Conservation (phyloP, 2,797 vertebrate species). For the Poeciliopsis gracilis region DNA sequence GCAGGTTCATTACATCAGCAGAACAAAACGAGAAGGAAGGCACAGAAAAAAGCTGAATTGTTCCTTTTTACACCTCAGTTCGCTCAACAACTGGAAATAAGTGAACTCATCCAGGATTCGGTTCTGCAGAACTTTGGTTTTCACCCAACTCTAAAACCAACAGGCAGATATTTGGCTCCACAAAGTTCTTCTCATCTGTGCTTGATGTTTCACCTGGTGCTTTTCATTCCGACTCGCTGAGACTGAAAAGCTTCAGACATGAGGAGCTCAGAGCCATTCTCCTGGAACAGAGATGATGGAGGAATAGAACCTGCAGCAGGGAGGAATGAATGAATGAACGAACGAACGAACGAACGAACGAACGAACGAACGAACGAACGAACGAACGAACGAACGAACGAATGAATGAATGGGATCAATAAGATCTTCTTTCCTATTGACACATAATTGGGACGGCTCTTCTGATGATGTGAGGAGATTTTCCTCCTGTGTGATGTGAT, state of each 20-base stretch:
- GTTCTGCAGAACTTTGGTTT: neutral
- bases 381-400: too few relatives aligned
- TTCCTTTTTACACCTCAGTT: neutral
- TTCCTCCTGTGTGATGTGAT: too few relatives aligned
- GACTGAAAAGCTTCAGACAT: slow-evolving; percentile 37
- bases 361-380: too few relatives aligned
- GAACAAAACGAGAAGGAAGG: neutral
- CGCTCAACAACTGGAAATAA: neutral
- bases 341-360: too few relatives aligned
- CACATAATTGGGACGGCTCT: too few relatives aligned
- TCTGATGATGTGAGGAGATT: too few relatives aligned
- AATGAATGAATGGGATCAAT: too few relatives aligned
- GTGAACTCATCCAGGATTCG: neutral
- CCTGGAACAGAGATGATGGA: neutral
- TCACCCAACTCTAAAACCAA: neutral
- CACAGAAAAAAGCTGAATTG: neutral
- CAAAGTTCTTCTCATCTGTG: neutral
- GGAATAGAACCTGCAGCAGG: too few relatives aligned
- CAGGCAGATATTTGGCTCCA: neutral
- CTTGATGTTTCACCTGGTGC: neutral
- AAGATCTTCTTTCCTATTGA: too few relatives aligned
- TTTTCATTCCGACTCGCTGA: neutral
- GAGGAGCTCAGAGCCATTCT: slow-evolving; percentile 25
- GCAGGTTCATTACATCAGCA: neutral
- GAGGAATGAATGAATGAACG: too few relatives aligned